These are phyloP conservation scores for Xanthorhoe spadicearia DNA, from an alignment of 2,888 invertebrate species.

Conservation along the genomic window DNA sequence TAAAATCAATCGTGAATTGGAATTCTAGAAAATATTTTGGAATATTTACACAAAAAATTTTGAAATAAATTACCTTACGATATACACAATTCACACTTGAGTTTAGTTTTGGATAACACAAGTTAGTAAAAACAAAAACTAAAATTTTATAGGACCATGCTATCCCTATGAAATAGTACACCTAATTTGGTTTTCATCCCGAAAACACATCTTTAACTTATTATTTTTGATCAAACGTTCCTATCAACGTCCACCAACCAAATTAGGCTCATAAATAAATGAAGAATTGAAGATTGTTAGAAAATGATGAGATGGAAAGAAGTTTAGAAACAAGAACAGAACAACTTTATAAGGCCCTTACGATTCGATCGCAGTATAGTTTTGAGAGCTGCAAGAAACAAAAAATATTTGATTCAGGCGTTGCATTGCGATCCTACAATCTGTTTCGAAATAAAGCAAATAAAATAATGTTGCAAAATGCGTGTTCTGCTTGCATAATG, in stretches of 20 bases:
- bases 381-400: slow-evolving; percentile 80
- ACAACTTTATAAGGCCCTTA: slow-evolving; percentile 70
- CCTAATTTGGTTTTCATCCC: slow-evolving; percentile 35
- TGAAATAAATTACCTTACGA: no score
- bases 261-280: slow-evolving; percentile 31
- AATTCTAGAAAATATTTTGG: neutral
- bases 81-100: neutral
- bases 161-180: slow-evolving; percentile 22
- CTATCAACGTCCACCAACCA: slow-evolving; percentile 22
- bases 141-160: slow-evolving; percentile 34
- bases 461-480: slow-evolving; percentile 8
- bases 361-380: slow-evolving; percentile 81
- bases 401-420: slow-evolving; percentile 40
- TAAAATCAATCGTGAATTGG: neutral
- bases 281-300: slow-evolving; percentile 43
- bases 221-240: neutral
- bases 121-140: slow-evolving; percentile 1
- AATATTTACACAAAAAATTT: neutral
- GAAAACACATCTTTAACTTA: neutral
- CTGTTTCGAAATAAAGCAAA: slow-evolving; percentile 38
- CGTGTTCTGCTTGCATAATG: slow-evolving; percentile 2
- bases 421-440: slow-evolving; percentile 37
- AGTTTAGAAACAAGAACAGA: slow-evolving; percentile 54
- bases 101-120: slow-evolving; percentile 10
- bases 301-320: slow-evolving; percentile 45